Base-by-base conservation (phyloP, 2,888 invertebrate genomes). In the Ophion slaviceki region DNA sequence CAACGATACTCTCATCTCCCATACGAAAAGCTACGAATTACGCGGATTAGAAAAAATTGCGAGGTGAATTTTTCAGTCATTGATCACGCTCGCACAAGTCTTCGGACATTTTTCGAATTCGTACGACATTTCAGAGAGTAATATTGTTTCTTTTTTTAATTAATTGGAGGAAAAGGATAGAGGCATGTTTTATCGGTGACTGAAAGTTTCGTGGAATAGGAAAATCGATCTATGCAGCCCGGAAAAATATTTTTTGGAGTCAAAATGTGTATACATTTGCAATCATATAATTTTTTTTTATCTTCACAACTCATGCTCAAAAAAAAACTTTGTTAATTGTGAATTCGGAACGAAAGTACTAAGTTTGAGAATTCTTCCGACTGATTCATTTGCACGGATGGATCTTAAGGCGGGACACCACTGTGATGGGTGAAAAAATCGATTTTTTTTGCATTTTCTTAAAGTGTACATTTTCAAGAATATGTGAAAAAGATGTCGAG, bases 41-140 rank as follows among this genome's bases (percentile, higher is more conserved):
- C 4, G 20, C 62, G 53, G 40, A 66, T 71, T 53, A 40, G 11
- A 80, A 64, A 68, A 64, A 40, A 47, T 64, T 71, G 71, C 47
- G 64, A 64, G 62, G 14, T 71, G n/a, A 53, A 71, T 71, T 71
- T 20, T 6, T 64, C 64, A 80, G 71, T 71, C 53, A 53, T 36
- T 32, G 47, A 17, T 36, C 5, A 11, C 71, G 28, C n/a, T 59
- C 36, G 36, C 32, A 45, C 10, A 66, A 24, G 45, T 40, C 11
- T 45, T 11, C 20, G 5, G 11, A 40, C 5, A 20, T 20, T 40
- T 40, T 40, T 40, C 40, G 7, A 40, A 40, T 40, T 40, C 40
- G 8, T 40, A 40, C 40, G 40, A 8, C 40, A 40, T 40, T 40
- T 40, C 6, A 0, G 8, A 40, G 6, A 40, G 40, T 40, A 40